phyloP scores from a whole-genome alignment of 2,797 vertebrate species.

The Somateria mollissima region DNA sequence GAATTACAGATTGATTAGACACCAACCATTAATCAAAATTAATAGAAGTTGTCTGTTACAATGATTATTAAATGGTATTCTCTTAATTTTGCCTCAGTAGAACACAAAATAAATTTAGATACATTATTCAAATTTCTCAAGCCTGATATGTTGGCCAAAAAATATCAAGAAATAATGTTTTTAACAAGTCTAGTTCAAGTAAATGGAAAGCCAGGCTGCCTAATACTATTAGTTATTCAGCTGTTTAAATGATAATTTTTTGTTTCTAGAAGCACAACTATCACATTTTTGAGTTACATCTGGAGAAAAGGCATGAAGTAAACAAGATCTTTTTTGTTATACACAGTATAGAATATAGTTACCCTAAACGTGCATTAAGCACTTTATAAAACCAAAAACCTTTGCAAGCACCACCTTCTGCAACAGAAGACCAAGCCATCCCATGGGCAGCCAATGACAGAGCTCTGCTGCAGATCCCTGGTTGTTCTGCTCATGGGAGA shows the following conservation, averaged over 20 bases:
- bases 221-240: neutral
- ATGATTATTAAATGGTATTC: neutral
- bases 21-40: neutral
- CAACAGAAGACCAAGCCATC: accelerated
- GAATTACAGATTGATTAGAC: neutral
- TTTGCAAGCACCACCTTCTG: neutral
- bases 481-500: neutral
- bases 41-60: neutral
- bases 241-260: neutral
- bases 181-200: neutral
- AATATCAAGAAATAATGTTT: neutral
- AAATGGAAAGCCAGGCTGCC: neutral
- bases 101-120: neutral
- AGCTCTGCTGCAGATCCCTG: neutral
- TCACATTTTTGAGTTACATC: neutral
- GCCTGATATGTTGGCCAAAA: neutral
- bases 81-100: neutral
- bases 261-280: neutral
- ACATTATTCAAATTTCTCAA: neutral
- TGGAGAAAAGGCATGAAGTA: neutral
- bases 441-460: neutral
- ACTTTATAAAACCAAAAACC: neutral
- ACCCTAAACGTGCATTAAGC: accelerated
- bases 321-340: neutral
- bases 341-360: neutral